Evolutionary conservation across 1,140 invertebrate species (phyloP), one percentile per base, ranked within the genome.

Genomic region (Zaprionus ghesquierei): DNA sequence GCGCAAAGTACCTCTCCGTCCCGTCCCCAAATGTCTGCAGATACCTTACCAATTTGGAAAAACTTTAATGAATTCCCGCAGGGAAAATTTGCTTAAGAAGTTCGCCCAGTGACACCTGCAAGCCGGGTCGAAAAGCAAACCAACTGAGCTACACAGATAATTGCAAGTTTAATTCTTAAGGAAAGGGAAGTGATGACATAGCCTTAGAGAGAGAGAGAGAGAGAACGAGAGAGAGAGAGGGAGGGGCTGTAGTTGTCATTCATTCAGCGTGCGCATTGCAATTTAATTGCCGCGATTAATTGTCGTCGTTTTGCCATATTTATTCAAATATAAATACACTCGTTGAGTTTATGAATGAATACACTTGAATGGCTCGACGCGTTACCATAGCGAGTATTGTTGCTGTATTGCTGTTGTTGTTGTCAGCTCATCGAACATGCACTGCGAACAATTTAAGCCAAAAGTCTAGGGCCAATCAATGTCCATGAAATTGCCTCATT

Each of bases 211-310:
- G 8, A 8, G 22, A 33, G 25, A 55, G 18, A 18, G 20, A 27
- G 13, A 20, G 22, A 44, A n/a, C 10, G 15, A 15, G 6, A 10
- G 53, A 12, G 49, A 9, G 2, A 1, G 35, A 56, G 22, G 15
- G 20, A 20, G 58, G 27, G 29, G 13, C 20, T 22, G 10, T 12
- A 80, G 23, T 85, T 77, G 31, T 15, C 29, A 79, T 82, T 79
- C 78, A 53, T 33, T 31, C 69, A 41, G 38, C 55, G 61, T 61
- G 70, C 56, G 59, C 68, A 86, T 77, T 85, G 72, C 76, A 59
- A 77, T 82, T 89, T 79, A 89, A 87, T 81, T 87, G 78, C 63
- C 59, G 51, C 60, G 59, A 79, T 87, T 81, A 75, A 78, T 79
- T 49, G 50, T 15, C 51, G 18, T 49, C 58, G 27, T 54, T 81